These are phyloP conservation scores for Centruroides sculpturatus DNA, from an alignment of 1,140 invertebrate species.

Conservation along the genomic window DNA sequence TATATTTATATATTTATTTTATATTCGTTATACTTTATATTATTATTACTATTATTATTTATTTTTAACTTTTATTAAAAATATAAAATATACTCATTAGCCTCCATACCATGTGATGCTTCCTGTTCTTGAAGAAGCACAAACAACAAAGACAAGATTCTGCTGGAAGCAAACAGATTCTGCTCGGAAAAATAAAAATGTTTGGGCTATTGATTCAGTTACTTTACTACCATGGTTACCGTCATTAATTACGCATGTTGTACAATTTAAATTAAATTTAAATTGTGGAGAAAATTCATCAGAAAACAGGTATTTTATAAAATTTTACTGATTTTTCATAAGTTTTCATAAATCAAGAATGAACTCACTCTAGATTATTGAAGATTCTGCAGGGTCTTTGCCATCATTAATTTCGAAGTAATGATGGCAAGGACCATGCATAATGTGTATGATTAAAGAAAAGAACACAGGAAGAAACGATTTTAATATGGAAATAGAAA, in stretches of 20 bases:
- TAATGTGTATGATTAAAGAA: too few species aligned
- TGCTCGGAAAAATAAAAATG: constrained; percentile 22
- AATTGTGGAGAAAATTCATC: constrained; percentile 10
- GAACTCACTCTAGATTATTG: too few species aligned
- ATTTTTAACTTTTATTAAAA: not conserved
- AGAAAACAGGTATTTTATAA: constrained; percentile 10
- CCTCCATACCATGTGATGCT: constrained; percentile 13
- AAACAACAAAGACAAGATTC: constrained; percentile 19
- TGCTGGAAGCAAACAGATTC: constrained; percentile 29
- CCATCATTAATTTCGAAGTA: too few species aligned
- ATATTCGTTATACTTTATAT: too few species aligned
- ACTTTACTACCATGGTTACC: constrained; percentile 23
- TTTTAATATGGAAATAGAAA: too few species aligned
- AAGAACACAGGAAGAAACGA: too few species aligned
- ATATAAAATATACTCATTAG: constrained; percentile 2
- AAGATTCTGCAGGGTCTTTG: too few species aligned
- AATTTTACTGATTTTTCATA: not conserved
- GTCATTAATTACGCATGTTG: constrained; percentile 19
- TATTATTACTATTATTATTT: too few species aligned
- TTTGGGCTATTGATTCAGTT: constrained; percentile 29
- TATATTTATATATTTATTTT: too few species aligned
- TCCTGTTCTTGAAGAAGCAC: constrained; percentile 15
- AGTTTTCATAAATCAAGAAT: too few species aligned
- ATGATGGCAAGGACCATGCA: too few species aligned
- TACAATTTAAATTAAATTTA: constrained; percentile 23